These are phyloP conservation scores for Boleophthalmus pectinirostris DNA, from an alignment of 2,113 vertebrate genomes.

Conservation along the genomic window DNA sequence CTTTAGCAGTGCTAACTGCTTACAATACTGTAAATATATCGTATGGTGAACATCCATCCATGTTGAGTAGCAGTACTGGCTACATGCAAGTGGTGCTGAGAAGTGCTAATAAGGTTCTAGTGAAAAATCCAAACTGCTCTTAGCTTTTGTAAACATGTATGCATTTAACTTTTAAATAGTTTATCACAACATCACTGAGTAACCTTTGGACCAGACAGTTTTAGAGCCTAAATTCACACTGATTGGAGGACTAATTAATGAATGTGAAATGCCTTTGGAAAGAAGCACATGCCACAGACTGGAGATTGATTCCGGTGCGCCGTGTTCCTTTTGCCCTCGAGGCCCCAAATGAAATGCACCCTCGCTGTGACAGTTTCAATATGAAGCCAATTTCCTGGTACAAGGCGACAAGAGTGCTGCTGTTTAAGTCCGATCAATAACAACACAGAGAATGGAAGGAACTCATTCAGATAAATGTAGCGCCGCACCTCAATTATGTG, in stretches of 20 bases:
- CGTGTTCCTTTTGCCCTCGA: constrained; percentile 31
- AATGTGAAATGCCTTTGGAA: constrained; percentile 31
- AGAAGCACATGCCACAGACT: constrained; percentile 21
- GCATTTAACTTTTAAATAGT: not conserved
- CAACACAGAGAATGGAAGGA: constrained; percentile 56
- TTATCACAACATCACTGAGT: not conserved
- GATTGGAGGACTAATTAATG: constrained; percentile 31
- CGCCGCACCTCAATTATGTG: constrained; percentile 21
- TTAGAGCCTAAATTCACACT: not conserved
- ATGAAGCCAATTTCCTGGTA: constrained; percentile 76
- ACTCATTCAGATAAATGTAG: constrained; percentile 64
- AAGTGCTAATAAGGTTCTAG: too few relatives aligned
- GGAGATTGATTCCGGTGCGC: constrained; percentile 58
- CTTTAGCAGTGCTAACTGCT: too few relatives aligned
- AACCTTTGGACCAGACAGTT: not conserved
- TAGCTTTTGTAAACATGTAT: too few relatives aligned
- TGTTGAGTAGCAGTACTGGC: too few relatives aligned
- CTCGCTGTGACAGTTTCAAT: constrained; percentile 72
- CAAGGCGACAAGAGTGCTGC: constrained; percentile 64
- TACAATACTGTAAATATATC: too few relatives aligned
- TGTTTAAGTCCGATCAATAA: constrained; percentile 77
- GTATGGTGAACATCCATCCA: too few relatives aligned
- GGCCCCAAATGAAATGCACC: constrained; percentile 59
- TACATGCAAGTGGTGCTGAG: too few relatives aligned
- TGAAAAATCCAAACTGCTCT: too few relatives aligned